Percentiles rank a stretch among this genome's conserved stretches.
These are phyloP conservation scores for Celastrina argiolus DNA, from an alignment of 2,888 invertebrate species.

Conservation along the genomic window DNA sequence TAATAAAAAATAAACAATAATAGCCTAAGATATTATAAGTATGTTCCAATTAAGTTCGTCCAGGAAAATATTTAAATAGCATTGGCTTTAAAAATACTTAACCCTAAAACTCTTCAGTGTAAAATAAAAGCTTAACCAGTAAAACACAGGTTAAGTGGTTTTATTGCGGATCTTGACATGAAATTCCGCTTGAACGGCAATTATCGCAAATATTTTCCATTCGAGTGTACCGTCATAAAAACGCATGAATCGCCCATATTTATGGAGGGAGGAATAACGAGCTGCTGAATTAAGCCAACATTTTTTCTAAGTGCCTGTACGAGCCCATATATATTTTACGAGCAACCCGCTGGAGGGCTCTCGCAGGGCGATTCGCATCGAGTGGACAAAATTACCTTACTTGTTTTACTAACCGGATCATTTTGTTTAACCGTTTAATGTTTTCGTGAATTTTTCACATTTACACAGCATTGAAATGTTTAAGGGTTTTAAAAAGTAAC, in stretches of 20 bases:
- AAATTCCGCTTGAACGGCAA: constrained; percentile 11
- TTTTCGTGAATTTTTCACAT: neutral
- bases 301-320: constrained; percentile 75
- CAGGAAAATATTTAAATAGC: neutral
- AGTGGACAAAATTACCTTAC: constrained; percentile 66
- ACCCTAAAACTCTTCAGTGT: neutral
- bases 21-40: no score
- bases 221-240: constrained; percentile 49
- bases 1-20: no score
- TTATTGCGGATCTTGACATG: constrained; percentile 17
- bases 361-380: constrained; percentile 56
- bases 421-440: constrained; percentile 33
- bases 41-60: no score
- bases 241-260: constrained; percentile 65
- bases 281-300: constrained; percentile 72
- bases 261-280: constrained; percentile 57
- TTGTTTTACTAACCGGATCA: constrained; percentile 54
- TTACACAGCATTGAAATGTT: neutral
- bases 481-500: neutral
- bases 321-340: constrained; percentile 71
- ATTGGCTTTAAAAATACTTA: neutral
- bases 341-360: constrained; percentile 64
- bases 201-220: constrained; percentile 21
- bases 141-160: constrained; percentile 11
- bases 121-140: neutral